Evolutionary conservation across 1,140 invertebrate species (phyloP), one percentile per base, ranked within the genome.

Genomic region (Pararge aegeria): DNA sequence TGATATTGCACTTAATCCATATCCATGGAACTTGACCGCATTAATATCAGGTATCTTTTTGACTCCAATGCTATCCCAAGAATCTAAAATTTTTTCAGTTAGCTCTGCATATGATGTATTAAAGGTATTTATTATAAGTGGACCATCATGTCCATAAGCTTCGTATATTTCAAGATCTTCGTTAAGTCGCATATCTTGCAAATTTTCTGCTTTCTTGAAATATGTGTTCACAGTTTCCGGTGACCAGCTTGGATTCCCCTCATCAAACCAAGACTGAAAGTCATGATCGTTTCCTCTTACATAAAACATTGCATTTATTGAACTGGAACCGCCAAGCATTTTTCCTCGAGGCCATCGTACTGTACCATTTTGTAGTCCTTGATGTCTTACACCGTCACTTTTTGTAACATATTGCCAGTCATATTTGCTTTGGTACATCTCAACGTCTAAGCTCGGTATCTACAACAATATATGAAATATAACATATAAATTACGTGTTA

Each of bases 301-400:
- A 80, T 95, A 96, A 16, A 94, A 91, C 95, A 97, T 96, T 0
- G 92, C 95, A 84, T 97, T 97, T 0, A 95, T 92, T 0, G 91
- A 92, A 0, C 93, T 94, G 20, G 91, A 92, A 0, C 96, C 96
- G 3, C 96, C 96, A 1, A 95, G 69, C 48, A 92, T 92, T 70
- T 93, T 94, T 0, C 94, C 94, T 30, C 92, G 90, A 0, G 93
- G 89, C 93, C 93, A 94, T 50, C 82, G 78, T 51, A 93, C 93
- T 3, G 75, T 70, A 29, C 89, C 83, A 6, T 84, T 66, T 3
- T 42, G 44, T 13, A 52, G 7, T 24, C 82, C 56, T 80, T 61
- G 1, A 74, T 80, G 48, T 89, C 78, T 65, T 92, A 93, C 3
- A 90, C 88, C 2, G 75, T 49, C 53, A 27, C 50, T 48, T 51